phyloP scores from a whole-genome alignment of 2,113 vertebrate genomes.

The Phylloscopus whistleri region DNA sequence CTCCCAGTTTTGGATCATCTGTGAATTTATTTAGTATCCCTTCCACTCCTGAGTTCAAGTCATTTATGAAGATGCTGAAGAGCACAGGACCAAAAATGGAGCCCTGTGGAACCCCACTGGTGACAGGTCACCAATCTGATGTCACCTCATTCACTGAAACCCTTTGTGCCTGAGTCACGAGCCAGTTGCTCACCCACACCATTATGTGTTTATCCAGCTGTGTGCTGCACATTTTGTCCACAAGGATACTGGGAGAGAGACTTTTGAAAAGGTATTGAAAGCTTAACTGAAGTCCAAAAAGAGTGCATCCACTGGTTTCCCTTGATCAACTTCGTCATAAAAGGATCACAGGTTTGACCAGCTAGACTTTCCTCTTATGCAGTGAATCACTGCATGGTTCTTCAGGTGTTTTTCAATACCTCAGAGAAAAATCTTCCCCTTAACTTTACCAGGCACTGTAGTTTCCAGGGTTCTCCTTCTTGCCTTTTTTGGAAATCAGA shows the following conservation, averaged over 20 bases:
- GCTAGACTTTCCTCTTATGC: background rate
- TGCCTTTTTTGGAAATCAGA: background rate
- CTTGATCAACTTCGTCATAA: background rate
- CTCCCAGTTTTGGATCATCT: background rate
- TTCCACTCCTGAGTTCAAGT: background rate
- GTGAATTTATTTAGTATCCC: background rate
- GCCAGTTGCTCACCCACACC: background rate
- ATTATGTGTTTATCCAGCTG: background rate
- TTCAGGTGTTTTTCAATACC: background rate
- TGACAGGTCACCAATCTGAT: background rate
- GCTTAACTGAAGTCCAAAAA: background rate
- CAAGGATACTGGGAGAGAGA: background rate
- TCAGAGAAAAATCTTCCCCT: background rate
- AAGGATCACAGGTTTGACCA: background rate
- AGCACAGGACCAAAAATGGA: background rate
- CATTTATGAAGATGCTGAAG: background rate
- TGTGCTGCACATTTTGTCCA: background rate
- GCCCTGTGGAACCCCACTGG: too few species aligned
- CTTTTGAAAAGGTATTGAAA: fast-evolving
- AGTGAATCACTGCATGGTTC: background rate
- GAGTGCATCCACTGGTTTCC: background rate
- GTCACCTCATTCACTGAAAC: background rate
- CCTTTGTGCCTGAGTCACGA: fast-evolving
- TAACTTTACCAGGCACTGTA: background rate
- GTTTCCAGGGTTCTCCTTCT: background rate